These are phyloP conservation scores for Triplophysa siluroides DNA, from an alignment of 2,113 vertebrate genomes.

Conservation along the genomic window DNA sequence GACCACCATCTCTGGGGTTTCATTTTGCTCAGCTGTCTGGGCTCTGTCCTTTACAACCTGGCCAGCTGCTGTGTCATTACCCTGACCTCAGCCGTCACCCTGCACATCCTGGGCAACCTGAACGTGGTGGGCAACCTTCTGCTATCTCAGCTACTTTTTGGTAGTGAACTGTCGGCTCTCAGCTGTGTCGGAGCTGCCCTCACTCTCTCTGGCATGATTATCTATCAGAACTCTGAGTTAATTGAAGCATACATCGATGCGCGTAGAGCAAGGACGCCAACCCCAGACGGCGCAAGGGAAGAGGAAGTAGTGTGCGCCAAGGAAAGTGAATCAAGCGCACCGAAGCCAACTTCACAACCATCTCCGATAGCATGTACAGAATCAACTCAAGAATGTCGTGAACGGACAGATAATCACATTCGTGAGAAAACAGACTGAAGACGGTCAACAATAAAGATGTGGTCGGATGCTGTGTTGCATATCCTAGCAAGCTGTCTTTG, in stretches of 20 bases:
- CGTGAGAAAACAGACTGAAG: constrained; percentile 65
- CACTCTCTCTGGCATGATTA: constrained; percentile 86
- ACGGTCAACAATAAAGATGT: constrained; percentile 22
- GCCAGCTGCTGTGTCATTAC: constrained; percentile 92
- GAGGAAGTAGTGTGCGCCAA: constrained; percentile 1
- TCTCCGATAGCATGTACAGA: neutral
- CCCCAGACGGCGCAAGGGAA: neutral
- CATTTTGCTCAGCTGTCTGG: constrained; percentile 91
- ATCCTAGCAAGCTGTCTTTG: constrained; percentile 14
- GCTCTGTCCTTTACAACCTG: constrained; percentile 95
- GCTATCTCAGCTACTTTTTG: constrained; percentile 87
- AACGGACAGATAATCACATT: constrained; percentile 39
- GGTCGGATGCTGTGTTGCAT: neutral
- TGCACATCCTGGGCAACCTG: constrained; percentile 94
- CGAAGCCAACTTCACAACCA: neutral
- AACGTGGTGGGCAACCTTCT: constrained; percentile 91
- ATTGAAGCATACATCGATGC: constrained; percentile 76
- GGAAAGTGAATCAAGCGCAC: neutral
- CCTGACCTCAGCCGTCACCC: constrained; percentile 92
- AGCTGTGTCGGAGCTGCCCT: constrained; percentile 87
- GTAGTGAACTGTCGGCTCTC: constrained; percentile 81
- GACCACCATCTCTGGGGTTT: constrained; percentile 86
- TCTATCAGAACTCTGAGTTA: constrained; percentile 90
- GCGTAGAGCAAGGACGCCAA: constrained; percentile 48
- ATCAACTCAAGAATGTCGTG: constrained; percentile 28